phyloP scores from a whole-genome alignment of 2,113 vertebrate genomes.

The Onychostoma macrolepis region DNA sequence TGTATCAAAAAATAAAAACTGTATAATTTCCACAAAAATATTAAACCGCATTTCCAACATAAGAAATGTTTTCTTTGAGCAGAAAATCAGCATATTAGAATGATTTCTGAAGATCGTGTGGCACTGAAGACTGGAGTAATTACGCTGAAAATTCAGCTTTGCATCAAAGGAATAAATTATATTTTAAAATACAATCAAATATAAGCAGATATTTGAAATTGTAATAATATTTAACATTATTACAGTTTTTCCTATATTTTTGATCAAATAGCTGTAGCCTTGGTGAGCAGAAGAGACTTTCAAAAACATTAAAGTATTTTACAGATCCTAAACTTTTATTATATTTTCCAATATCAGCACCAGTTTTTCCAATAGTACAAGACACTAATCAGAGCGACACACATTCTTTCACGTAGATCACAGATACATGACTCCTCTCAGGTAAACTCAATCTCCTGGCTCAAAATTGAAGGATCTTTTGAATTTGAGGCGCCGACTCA shows the following conservation, averaged over 20 bases:
- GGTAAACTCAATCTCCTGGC: constrained; percentile 2
- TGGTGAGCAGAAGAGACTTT: neutral
- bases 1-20: neutral
- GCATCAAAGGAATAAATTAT: neutral
- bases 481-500: neutral
- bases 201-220: neutral
- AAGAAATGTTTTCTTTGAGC: neutral
- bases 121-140: neutral
- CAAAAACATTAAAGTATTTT: neutral
- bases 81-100: neutral
- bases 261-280: neutral
- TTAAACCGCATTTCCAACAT: neutral
- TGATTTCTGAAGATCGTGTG: neutral
- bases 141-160: neutral
- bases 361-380: neutral
- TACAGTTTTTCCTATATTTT: neutral
- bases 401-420: neutral
- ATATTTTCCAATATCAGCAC: neutral
- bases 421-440: neutral
- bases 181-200: neutral
- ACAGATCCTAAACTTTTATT: neutral
- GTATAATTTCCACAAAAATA: too few relatives aligned
- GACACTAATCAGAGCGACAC: neutral
- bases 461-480: constrained; percentile 17
- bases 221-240: neutral